A percentile compares a stretch with the other conserved stretches of the same genome.
phyloP scores from a whole-genome alignment of 1,140 invertebrate genomes.

The Euglossa dilemma region DNA sequence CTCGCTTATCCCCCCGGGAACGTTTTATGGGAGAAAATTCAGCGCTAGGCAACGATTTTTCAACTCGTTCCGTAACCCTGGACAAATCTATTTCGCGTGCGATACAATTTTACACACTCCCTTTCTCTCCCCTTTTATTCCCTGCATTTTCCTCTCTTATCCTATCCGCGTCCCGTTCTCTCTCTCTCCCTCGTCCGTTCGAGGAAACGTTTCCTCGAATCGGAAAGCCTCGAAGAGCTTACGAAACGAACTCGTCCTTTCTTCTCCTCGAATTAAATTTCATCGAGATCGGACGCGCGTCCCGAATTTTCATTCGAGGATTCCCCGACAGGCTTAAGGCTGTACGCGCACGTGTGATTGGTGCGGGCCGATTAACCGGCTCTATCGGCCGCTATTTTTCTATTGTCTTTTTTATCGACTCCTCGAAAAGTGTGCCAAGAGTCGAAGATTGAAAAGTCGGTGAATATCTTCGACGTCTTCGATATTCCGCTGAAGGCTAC shows the following conservation, averaged over 20 bases:
- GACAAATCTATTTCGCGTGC: slow-evolving; percentile 67
- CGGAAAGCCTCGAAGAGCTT: too few relatives aligned
- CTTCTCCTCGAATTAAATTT: too few relatives aligned
- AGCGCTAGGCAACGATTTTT: slow-evolving; percentile 63
- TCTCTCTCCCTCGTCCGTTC: not conserved
- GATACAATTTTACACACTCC: slow-evolving; percentile 52
- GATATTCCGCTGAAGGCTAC: slow-evolving; percentile 54
- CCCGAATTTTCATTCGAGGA: not conserved
- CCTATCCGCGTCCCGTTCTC: too few relatives aligned
- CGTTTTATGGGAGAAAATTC: slow-evolving; percentile 68
- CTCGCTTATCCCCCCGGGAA: slow-evolving; percentile 50
- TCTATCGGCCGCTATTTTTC: slow-evolving; percentile 37
- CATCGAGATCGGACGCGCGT: not conserved
- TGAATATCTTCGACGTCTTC: slow-evolving; percentile 50
- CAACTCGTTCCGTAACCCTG: slow-evolving; percentile 63
- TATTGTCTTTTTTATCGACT: slow-evolving; percentile 53
- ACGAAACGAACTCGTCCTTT: not conserved
- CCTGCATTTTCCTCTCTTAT: not conserved
- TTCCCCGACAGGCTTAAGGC: not conserved
- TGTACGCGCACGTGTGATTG: not conserved
- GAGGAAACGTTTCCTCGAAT: not conserved
- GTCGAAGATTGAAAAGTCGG: slow-evolving; percentile 53
- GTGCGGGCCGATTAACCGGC: slow-evolving; percentile 12
- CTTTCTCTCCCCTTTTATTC: slow-evolving; percentile 5
- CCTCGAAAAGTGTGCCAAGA: slow-evolving; percentile 51